Percentiles rank a stretch among this genome's conserved stretches.
Conservation (phyloP, 2,797 vertebrate genomes). For the Lagocephalus sceleratus region DNA sequence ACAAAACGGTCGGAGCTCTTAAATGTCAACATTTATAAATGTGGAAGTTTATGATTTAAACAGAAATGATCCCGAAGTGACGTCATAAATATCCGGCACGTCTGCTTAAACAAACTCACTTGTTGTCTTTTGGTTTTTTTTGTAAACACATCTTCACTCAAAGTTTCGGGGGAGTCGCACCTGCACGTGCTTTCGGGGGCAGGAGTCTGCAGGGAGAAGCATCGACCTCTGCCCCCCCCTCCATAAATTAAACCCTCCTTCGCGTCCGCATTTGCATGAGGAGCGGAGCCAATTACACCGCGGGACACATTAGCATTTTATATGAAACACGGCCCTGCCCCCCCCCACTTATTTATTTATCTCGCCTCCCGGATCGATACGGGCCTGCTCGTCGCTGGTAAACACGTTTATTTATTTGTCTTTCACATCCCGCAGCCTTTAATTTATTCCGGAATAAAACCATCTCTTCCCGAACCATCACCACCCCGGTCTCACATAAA, state of each 20-base stretch:
- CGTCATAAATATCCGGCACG: too few species aligned
- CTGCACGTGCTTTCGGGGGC: too few species aligned
- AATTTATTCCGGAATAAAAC: conserved; percentile 6
- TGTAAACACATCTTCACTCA: too few species aligned
- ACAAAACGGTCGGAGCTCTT: too few species aligned
- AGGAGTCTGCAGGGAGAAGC: background rate
- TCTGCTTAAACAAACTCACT: too few species aligned
- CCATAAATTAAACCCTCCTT: conserved; percentile 20
- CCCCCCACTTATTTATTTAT: too few species aligned
- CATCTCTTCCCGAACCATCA: background rate
- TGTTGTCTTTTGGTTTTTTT: too few species aligned
- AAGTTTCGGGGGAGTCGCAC: too few species aligned
- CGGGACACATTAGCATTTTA: conserved; percentile 62
- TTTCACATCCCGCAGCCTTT: conserved; percentile 10
- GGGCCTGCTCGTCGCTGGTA: conserved; percentile 11
- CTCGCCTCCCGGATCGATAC: conserved; percentile 58
- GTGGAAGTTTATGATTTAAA: too few species aligned
- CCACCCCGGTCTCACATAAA: background rate
- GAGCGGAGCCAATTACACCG: conserved; percentile 56
- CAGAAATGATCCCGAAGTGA: too few species aligned
- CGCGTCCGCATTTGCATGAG: conserved; percentile 67
- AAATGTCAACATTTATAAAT: too few species aligned
- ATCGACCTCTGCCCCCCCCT: conserved; percentile 60
- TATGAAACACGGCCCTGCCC: conserved; percentile 49
- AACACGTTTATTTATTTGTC: conserved; percentile 1